phyloP scores from a whole-genome alignment of 2,888 invertebrate species.

The Agriotes lineatus region DNA sequence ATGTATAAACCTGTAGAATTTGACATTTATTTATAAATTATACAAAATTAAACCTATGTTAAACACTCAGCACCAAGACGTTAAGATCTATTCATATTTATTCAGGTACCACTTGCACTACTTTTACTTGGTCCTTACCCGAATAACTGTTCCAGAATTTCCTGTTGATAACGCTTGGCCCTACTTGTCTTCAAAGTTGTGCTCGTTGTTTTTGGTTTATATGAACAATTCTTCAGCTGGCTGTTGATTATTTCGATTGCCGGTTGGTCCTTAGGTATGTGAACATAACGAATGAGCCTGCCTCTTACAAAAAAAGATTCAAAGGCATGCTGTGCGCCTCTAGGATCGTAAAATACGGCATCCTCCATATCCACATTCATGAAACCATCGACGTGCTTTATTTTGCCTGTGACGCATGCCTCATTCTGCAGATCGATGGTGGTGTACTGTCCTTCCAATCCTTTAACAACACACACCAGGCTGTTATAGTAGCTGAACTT shows the following conservation, averaged over 20 bases:
- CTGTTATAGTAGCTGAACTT: conserved; percentile 40
- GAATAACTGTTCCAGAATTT: background rate
- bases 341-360: conserved; percentile 74
- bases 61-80: no score
- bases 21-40: no score
- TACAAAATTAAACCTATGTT: no score
- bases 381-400: conserved; percentile 74
- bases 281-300: conserved; percentile 77
- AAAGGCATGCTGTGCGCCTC: conserved; percentile 71
- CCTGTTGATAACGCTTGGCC: conserved; percentile 66
- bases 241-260: conserved; percentile 52
- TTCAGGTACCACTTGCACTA: no score
- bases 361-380: conserved; percentile 78
- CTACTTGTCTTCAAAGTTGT: conserved; percentile 69
- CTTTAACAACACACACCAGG: conserved; percentile 69
- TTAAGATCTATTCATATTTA: no score
- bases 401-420: conserved; percentile 72
- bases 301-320: conserved; percentile 74
- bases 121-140: background rate
- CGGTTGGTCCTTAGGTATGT: conserved; percentile 70
- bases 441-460: conserved; percentile 72
- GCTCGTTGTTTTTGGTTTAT: conserved; percentile 52
- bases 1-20: no score
- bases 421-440: conserved; percentile 78
- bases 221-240: conserved; percentile 37